phyloP scores from a whole-genome alignment of 2,113 vertebrate genomes.

The Eurypyga helias region DNA sequence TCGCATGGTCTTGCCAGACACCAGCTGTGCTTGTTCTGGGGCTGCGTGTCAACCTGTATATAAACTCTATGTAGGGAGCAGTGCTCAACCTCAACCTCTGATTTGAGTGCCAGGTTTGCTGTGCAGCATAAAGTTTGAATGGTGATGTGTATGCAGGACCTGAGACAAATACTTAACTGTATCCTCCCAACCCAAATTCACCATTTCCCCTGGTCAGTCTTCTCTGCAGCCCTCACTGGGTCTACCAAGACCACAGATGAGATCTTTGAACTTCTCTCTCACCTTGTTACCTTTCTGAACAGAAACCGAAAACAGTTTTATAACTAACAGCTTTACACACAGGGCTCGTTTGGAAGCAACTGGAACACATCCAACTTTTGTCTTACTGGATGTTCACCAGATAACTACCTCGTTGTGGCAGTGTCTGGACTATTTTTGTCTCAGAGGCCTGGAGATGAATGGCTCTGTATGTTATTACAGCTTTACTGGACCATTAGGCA shows the following conservation, averaged over 20 bases:
- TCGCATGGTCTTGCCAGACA: not conserved
- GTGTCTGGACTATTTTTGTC: not conserved
- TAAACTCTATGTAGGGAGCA: not conserved
- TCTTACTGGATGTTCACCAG: conserved; percentile 2
- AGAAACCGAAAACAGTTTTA: not conserved
- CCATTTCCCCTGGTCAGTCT: not conserved
- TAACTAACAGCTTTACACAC: not conserved
- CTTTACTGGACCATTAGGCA: conserved; percentile 7
- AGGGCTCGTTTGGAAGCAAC: not conserved
- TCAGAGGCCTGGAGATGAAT: not conserved
- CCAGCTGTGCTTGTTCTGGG: not conserved
- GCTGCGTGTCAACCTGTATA: not conserved
- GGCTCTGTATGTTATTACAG: conserved; percentile 9
- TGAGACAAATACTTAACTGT: fast-evolving
- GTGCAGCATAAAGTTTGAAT: not conserved
- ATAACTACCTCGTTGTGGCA: not conserved
- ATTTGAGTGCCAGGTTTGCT: not conserved
- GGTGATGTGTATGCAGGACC: fast-evolving
- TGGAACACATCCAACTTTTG: conserved; percentile 18
- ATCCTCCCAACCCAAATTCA: not conserved
- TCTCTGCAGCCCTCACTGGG: not conserved
- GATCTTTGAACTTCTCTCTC: not conserved
- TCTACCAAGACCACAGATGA: not conserved
- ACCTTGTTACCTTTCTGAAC: not conserved
- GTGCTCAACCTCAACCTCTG: not conserved